Evolutionary conservation across 2,113 vertebrate species (phyloP), one percentile per base, ranked within the genome.

Genomic region (Carassius carassius): DNA sequence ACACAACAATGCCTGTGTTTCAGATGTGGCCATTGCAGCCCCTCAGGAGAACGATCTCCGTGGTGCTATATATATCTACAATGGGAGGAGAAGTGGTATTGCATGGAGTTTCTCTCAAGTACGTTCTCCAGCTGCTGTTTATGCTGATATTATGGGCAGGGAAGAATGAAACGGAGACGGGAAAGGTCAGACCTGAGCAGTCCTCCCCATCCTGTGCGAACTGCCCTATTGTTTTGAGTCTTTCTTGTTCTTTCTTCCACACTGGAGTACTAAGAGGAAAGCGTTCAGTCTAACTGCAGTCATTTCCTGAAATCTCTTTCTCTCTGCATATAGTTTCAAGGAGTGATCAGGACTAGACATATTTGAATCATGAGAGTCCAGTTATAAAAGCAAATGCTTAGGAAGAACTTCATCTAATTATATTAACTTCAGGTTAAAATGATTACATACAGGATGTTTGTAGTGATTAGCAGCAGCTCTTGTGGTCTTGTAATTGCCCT

Each of bases 41-140:
- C 96, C 96, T 1, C 96, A 96, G 19, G 96, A 97, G 92, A 94
- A 96, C 19, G 78, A 96, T 75, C 90, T 95, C 37, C 87, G 82
- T 83, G 96, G 96, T 0, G 94, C 93, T 79, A 83, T 97, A 90
- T 97, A 97, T 87, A 97, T 97, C 92, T 97, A 97, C 88, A 97
- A 97, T 81, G 96, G 96, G 78, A 94, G 95, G 84, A 83, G 90
- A 78, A 92, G 93, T 16, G 96, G 96, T 21, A 95, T 97, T 89
- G 94, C 92, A 0, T 63, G 91, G 19, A 83, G 87, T 0, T 96
- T 94, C 89, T 96, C 96, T 86, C 96, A 97, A 94, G 96, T 97
- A 90, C 0, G 35, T 58, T 78, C 72, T 32, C 65, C 80, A 67
- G 75, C 75, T 86, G 78, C 56, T 81, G 69, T 82, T 86, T 70